Base-by-base conservation (phyloP, 1,140 invertebrate genomes). In the Drosophila oshimai region DNA sequence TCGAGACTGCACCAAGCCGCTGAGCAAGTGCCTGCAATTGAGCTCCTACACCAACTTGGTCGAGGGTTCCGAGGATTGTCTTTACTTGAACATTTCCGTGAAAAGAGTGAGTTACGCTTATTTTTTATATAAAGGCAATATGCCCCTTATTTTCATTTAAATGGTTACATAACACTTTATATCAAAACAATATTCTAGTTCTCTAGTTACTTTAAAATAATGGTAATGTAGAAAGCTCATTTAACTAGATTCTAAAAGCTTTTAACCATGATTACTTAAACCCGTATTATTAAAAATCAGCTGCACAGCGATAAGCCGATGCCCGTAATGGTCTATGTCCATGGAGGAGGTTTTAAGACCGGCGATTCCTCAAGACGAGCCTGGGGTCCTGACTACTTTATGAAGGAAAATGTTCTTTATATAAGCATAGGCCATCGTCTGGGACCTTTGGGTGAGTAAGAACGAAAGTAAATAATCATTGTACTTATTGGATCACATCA, bases 281-380 rank as follows among this genome's bases (percentile, higher is more conserved):
- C n/a, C n/a, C n/a, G n/a, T n/a, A n/a, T n/a, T n/a, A n/a, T n/a
- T n/a, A n/a, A n/a, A n/a, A n/a, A n/a, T n/a, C 39, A 88, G 84
- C 37, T 89, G 0, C 7, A 13, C 0, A 76, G 78, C 7, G 61
- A 77, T 4, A 69, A 86, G 7, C 72, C 67, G 13, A 45, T 83
- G 20, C 93, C 95, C 0, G 93, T 96, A 0, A 93, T 96, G 90
- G 92, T 96, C 0, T 96, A 92, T 89, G 92, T 96, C 26, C 94
- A 96, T 88, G 95, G 95, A 1, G 95, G 95, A 6, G 93, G 72
- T 15, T 94, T 94, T 62, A 87, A 90, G 15, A 51, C 74, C 3
- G 94, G 94, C 1, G 92, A 92, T 18, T 91, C 69, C 5, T 55
- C 84, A 0, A 65, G 72, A 5, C 62, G 29, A 0, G 44, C 39